Base-by-base conservation (phyloP, 2,888 invertebrate species). In the Amphimallon solstitiale region DNA sequence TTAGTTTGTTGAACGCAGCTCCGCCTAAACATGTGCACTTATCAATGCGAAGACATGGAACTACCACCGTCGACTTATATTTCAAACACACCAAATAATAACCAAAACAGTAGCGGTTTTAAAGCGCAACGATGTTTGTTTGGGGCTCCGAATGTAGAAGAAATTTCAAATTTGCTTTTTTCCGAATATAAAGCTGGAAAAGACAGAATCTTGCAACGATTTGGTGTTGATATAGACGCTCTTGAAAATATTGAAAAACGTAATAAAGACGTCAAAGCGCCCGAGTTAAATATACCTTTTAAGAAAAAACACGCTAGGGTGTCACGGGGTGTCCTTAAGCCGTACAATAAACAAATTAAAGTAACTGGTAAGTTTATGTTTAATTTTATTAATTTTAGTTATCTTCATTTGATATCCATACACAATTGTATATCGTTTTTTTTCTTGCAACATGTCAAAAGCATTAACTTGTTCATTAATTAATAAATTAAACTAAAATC, bases 151-250 rank as follows among this genome's bases (percentile, higher is more conserved):
- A 86, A 87, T 73, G 79, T 86, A 2, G 85, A 85, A 21, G 88
- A 88, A 62, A 88, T 88, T 2, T 84, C 82, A 59, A 83, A 85
- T 37, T 78, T 89, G 72, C 82, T 89, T 70, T 85, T 87, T 35
- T 88, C 89, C 66, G 87, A 88, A 69, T 84, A 87, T 65, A 83
- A 85, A 38, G 80, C 84, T 66, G 88, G 89, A 69, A 82, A 86
- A 73, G 84, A 85, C 72, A 83, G 86, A 61, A 88, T 89, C 74
- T 84, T 85, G 61, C 83, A 84, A 67, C 82, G 87, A 72, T 89
- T 88, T 78, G 88, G 88, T 73, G 85, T 89, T 62, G 87, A 89
- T 73, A 80, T 87, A 23, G 84, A 85, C 64, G 83, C 84, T 21
- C 15, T 71, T 35, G 69, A 71, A 15, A 64, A 63, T 12, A 21